These are phyloP conservation scores for Limosa lapponica DNA, from an alignment of 2,797 vertebrate species.

Conservation along the genomic window DNA sequence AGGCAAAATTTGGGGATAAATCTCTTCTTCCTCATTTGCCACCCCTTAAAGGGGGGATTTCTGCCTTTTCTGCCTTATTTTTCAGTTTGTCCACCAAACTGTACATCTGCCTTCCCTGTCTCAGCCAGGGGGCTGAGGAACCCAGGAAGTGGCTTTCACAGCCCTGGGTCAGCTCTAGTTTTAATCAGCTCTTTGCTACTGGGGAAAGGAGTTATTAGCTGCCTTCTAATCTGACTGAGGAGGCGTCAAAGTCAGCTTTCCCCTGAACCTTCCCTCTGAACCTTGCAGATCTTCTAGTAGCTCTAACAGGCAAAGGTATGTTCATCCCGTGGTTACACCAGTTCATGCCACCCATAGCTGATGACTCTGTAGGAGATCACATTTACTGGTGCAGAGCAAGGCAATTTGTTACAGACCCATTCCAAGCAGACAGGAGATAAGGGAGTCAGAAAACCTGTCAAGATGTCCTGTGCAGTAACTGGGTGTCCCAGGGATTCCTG, in stretches of 20 bases:
- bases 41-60: background rate
- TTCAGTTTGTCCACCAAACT: background rate
- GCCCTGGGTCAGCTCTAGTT: background rate
- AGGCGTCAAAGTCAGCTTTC: background rate
- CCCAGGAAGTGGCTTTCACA: background rate
- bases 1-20: background rate
- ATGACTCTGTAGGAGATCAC: background rate
- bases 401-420: background rate
- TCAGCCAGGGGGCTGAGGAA: background rate
- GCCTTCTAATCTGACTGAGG: background rate
- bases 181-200: background rate
- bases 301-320: background rate
- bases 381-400: background rate
- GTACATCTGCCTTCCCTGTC: background rate
- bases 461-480: background rate
- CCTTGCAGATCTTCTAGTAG: background rate
- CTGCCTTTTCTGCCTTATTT: background rate
- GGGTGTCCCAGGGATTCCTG: background rate
- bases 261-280: too few relatives aligned
- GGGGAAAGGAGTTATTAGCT: background rate
- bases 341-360: background rate
- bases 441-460: background rate
- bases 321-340: background rate
- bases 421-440: background rate
- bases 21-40: background rate